phyloP scores from a whole-genome alignment of 1,140 invertebrate species.

The Linepithema humile region DNA sequence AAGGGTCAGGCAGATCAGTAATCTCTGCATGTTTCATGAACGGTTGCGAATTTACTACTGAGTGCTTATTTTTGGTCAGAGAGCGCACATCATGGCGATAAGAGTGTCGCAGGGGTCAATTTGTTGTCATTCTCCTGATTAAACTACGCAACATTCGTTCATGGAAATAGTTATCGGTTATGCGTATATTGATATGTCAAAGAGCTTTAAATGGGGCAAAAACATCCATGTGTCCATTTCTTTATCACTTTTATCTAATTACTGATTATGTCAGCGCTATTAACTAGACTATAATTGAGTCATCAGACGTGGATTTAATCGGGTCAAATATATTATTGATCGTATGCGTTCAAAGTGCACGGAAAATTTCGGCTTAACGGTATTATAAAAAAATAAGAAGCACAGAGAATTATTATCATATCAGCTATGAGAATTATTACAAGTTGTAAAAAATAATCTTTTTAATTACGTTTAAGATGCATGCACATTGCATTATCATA shows the following conservation, averaged over 20 bases:
- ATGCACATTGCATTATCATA: background rate
- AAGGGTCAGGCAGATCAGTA: slow-evolving; percentile 49
- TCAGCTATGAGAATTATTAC: no score
- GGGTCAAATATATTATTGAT: slow-evolving; percentile 5
- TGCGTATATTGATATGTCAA: slow-evolving; percentile 14
- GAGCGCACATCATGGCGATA: slow-evolving; percentile 48
- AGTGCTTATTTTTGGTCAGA: slow-evolving; percentile 58
- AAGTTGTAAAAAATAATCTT: background rate
- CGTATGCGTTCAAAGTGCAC: background rate
- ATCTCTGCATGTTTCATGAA: slow-evolving; percentile 71
- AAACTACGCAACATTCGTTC: slow-evolving; percentile 59
- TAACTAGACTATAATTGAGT: slow-evolving; percentile 32
- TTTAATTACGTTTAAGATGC: background rate
- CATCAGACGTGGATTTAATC: background rate
- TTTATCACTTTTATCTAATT: slow-evolving; percentile 23
- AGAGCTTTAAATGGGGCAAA: slow-evolving; percentile 34
- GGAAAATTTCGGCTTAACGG: background rate
- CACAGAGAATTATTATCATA: no score
- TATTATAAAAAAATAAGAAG: no score
- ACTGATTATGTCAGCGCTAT: slow-evolving; percentile 33
- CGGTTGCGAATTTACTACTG: slow-evolving; percentile 69
- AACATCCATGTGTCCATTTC: background rate
- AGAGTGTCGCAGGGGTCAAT: slow-evolving; percentile 56
- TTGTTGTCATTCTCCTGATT: slow-evolving; percentile 18
- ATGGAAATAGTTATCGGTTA: slow-evolving; percentile 57